phyloP scores from a whole-genome alignment of 1,140 invertebrate species.

The Ceratoteleas bidentatus region DNA sequence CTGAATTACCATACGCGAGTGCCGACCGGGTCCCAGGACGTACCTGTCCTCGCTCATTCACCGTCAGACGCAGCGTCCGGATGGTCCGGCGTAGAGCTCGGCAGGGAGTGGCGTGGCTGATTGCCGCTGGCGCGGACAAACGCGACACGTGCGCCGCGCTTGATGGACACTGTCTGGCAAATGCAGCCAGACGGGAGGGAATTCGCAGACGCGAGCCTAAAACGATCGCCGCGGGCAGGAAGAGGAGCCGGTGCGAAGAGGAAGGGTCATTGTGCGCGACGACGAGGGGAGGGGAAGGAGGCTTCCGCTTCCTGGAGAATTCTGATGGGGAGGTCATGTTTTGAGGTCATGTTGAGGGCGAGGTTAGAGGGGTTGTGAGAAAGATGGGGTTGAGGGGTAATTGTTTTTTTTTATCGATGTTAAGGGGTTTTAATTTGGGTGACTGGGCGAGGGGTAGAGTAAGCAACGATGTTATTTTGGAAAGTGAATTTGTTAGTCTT shows the following conservation, averaged over 20 bases:
- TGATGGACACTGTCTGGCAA: slow-evolving; percentile 69
- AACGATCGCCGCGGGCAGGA: slow-evolving; percentile 73
- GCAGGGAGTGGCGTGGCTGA: slow-evolving; percentile 31
- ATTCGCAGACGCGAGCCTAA: slow-evolving; percentile 46
- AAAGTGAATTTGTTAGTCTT: no score
- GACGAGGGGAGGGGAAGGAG: no score
- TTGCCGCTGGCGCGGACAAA: slow-evolving; percentile 35
- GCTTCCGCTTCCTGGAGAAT: no score
- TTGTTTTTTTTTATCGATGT: no score
- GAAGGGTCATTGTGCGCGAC: slow-evolving; percentile 70
- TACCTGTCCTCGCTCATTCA: slow-evolving; percentile 60
- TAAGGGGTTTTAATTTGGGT: no score
- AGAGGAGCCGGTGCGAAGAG: slow-evolving; percentile 70
- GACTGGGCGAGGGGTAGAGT: no score
- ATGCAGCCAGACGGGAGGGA: slow-evolving; percentile 66
- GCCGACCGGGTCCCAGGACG: slow-evolving; percentile 8
- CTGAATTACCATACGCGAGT: slow-evolving; percentile 7
- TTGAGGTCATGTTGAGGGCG: no score
- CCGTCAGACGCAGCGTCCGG: slow-evolving; percentile 21
- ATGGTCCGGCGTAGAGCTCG: slow-evolving; percentile 30
- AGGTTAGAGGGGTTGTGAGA: no score
- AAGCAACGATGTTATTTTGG: no score
- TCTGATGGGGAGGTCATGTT: no score
- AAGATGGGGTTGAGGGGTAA: no score
- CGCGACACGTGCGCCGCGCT: slow-evolving; percentile 60